Conservation (phyloP, 2,113 vertebrate species). For the Grallaria varia region DNA sequence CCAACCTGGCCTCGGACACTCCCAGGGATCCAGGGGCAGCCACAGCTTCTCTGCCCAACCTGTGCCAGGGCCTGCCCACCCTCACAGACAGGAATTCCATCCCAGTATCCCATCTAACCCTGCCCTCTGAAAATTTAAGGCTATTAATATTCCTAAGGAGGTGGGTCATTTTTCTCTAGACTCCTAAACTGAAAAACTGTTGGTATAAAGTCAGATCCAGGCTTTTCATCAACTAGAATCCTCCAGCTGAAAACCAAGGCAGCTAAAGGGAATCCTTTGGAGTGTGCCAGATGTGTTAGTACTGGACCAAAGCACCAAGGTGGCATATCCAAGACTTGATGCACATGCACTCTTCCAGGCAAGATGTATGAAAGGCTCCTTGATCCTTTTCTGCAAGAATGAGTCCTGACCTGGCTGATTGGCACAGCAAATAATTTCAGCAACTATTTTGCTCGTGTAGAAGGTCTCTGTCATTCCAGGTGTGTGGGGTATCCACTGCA, state of each 20-base stretch:
- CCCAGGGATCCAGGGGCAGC: neutral
- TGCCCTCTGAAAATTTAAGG: neutral
- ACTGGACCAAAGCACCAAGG: neutral
- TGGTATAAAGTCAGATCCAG: neutral
- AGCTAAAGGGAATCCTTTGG: neutral
- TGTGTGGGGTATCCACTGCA: neutral
- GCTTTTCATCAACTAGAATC: neutral
- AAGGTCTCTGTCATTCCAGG: neutral
- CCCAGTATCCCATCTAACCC: neutral
- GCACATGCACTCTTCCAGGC: neutral
- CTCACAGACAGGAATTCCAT: fast-evolving
- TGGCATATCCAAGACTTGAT: neutral
- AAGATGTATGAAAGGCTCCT: neutral
- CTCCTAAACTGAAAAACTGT: neutral
- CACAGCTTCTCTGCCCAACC: neutral
- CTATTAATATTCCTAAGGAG: neutral
- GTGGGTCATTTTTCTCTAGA: neutral
- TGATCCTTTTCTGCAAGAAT: neutral
- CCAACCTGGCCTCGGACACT: neutral
- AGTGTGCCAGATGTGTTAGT: fast-evolving
- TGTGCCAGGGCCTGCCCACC: neutral
- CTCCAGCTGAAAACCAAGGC: neutral
- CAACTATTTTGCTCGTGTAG: neutral
- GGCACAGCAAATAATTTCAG: neutral
- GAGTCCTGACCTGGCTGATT: neutral